Base-by-base conservation (phyloP, 2,113 vertebrate species). In the Anoura caudifer region DNA sequence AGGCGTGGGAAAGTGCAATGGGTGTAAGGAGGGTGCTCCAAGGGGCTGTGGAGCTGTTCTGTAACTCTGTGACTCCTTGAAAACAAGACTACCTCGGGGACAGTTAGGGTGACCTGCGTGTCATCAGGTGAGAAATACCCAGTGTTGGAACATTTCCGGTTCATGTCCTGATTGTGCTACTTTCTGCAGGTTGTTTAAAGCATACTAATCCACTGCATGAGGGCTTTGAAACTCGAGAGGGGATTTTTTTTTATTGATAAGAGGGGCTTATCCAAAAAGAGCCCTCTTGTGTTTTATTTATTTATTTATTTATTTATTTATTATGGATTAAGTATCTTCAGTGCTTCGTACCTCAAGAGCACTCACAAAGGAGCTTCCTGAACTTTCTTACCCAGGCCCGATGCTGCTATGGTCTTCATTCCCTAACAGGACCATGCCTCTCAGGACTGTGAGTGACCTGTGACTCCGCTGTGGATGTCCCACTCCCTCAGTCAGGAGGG, bases 21-120 rank as follows among this genome's bases (percentile, higher is more conserved):
- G 69, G 88, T 96, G 90, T 41, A 56, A 91, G 80, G 72, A 95
- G 77, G 47, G 70, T 36, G 85, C 65, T 95, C 88, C 94, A 45
- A 41, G 95, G 50, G 79, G 41, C n/a, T 89, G 54, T 73, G 95
- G 96, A 98, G 97, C 88, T 28, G n/a, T 70, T 89, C 94, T 87
- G 43, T 76, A 92, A 95, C 90, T 89, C 94, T 87, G 43, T 76
- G 91, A 95, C 90, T 95, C 79, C 95, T 94, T 83, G 95, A 83
- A 97, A 94, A 96, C 95, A 93, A 98, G 97, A 97, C 97, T 98
- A 97, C 97, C 97, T 98, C 97, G 91, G 75, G 85, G 82, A 97
- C 79, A 19, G 96, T 90, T 59, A 65, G n/a, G 88, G 61, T 95
- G 96, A 91, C 47, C 76, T 10, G 3, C 41, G 38, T 56, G 93